Percentiles rank a stretch among this genome's conserved stretches.
These are phyloP conservation scores for Anseranas semipalmata DNA, from an alignment of 2,113 vertebrate genomes.

Conservation along the genomic window DNA sequence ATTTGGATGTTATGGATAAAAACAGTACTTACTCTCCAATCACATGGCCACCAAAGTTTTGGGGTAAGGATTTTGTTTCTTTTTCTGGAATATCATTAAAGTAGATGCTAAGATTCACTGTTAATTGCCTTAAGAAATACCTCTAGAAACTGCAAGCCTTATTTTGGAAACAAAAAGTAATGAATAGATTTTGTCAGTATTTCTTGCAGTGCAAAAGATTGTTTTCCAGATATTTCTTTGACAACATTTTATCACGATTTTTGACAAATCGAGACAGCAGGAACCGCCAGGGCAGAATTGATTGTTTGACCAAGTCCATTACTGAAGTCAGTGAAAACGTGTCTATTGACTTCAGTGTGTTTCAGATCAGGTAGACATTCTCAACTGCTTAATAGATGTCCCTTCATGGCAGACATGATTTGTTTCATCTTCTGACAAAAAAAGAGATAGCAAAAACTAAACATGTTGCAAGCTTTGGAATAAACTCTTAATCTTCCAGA, in stretches of 20 bases:
- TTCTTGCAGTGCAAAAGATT: not conserved
- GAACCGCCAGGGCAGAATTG: not conserved
- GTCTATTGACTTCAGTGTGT: not conserved
- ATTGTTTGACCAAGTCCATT: constrained; percentile 16
- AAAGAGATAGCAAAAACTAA: not conserved
- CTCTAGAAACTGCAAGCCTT: not conserved
- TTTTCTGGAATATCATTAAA: not conserved
- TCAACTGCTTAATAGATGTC: constrained; percentile 11
- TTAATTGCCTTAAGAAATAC: not conserved
- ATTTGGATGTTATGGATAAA: constrained; percentile 86
- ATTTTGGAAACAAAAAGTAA: not conserved
- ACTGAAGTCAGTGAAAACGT: not conserved
- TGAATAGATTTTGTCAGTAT: not conserved
- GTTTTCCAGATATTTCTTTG: constrained; percentile 3
- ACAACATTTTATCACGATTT: not conserved
- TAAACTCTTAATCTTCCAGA: not conserved
- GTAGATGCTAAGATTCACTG: not conserved
- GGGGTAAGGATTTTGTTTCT: constrained; percentile 77
- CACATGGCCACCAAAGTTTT: constrained; percentile 80
- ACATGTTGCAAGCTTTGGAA: not conserved
- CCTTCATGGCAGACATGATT: not conserved
- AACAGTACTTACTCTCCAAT: constrained; percentile 72
- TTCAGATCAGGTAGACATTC: not conserved
- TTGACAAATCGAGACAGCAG: not conserved
- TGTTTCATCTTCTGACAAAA: not conserved